Base-by-base conservation (phyloP, 2,888 invertebrate species). In the Byasa hedistus region DNA sequence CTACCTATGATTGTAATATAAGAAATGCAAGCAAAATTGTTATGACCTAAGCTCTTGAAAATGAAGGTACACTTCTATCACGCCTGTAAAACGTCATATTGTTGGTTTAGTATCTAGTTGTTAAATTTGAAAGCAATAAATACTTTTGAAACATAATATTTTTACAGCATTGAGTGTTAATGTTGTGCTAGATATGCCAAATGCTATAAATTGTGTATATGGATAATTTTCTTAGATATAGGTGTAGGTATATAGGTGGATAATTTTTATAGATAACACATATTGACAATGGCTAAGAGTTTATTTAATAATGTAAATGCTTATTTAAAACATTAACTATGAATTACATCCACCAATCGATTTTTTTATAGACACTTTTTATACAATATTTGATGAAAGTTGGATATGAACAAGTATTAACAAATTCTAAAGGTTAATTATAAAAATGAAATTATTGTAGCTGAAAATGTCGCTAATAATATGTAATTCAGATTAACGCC, bases 161-260 rank as follows among this genome's bases (percentile, higher is more conserved):
- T 44, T 44, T 17, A 19, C 44, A 32, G 57, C 57, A 65, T 68
- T 72, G 76, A 75, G 71, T 70, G 71, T 65, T 66, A 80, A 79
- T 76, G 80, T 82, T 84, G 85, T 86, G 86, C 86, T 87, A 87
- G 86, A 80, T 82, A 84, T 85, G 84, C 86, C 86, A 87, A 87
- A 86, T 82, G 77, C 32, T 78, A 71, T 80, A 76, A 76, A 72
- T 62, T 48, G 10, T 27, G 27, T 69, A 72, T 70, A 76, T 52
- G 36, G 55, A 61, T 67, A 66, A 64, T 64, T 64, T 52, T 27
- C 19, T 10, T 58, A 58, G 44, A 58, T 23, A 23, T 44, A 44
- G 19, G 44, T 17, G 17, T 32, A 44, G 44, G n/a, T n/a, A n/a
- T n/a, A n/a, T n/a, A n/a, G n/a, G n/a, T n/a, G n/a, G n/a, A n/a